A percentile compares a stretch with the other conserved stretches of the same genome.
Conservation (phyloP, 2,888 invertebrate species). For the Prostheceraeus crozeri region DNA sequence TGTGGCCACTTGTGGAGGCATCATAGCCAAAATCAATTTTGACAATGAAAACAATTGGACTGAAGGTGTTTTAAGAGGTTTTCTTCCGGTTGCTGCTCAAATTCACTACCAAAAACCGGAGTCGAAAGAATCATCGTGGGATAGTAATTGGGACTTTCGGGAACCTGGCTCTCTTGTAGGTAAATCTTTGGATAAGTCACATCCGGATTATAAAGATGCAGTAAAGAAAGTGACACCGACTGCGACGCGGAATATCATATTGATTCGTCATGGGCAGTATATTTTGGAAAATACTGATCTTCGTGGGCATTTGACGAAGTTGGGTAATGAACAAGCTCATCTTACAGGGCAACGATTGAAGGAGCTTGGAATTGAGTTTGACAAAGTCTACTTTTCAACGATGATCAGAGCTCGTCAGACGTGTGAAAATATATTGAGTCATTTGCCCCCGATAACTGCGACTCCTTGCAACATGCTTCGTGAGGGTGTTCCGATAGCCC, state of each 20-base stretch:
- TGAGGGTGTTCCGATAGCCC: constrained; percentile 88
- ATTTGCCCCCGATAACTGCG: constrained; percentile 60
- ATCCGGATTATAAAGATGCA: no score
- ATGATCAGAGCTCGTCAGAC: constrained; percentile 90
- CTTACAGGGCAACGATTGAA: constrained; percentile 72
- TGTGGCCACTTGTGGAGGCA: no score
- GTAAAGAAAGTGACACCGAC: no score
- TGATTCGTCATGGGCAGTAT: constrained; percentile 92
- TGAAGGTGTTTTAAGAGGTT: no score
- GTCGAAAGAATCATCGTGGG: no score
- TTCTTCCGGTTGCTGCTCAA: no score
- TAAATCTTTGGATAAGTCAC: no score
- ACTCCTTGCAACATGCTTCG: constrained; percentile 69
- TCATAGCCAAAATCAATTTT: no score
- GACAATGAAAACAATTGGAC: no score
- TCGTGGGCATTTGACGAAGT: constrained; percentile 32
- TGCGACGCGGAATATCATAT: constrained; percentile 67
- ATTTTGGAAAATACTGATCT: not conserved
- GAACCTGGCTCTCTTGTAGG: no score
- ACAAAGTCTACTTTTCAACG: constrained; percentile 73
- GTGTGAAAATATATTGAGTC: constrained; percentile 69
- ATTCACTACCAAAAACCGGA: no score
- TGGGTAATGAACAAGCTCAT: constrained; percentile 76
- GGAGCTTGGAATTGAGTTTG: constrained; percentile 70
- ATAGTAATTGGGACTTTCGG: no score